A percentile compares a stretch with the other conserved stretches of the same genome.
Conservation (phyloP, 1,140 invertebrate genomes). For the Colletes gigas region DNA sequence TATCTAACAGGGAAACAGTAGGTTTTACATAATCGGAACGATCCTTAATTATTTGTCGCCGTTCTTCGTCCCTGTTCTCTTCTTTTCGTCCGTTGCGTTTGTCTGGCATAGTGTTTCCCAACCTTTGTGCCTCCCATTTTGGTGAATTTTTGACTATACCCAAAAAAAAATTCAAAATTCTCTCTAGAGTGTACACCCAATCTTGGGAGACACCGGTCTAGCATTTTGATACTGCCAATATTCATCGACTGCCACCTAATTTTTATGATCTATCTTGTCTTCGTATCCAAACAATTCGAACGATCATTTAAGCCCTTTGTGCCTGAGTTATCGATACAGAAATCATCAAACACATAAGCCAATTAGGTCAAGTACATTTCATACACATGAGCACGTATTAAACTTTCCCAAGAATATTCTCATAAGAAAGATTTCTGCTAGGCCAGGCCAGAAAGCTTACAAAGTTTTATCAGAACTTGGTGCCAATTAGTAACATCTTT, state of each 20-base stretch:
- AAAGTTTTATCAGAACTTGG: background rate
- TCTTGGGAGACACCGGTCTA: background rate
- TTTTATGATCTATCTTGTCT: conserved; percentile 11
- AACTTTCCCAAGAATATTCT: background rate
- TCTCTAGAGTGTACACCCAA: too few species aligned
- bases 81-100: background rate
- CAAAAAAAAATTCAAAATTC: too few species aligned
- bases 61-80: conserved; percentile 9
- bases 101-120: background rate
- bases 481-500: background rate
- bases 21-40: conserved; percentile 16
- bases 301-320: background rate
- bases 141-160: too few species aligned
- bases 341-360: background rate
- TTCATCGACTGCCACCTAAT: background rate
- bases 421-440: background rate
- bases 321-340: background rate
- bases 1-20: background rate
- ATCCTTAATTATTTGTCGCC: conserved; percentile 10
- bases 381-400: background rate
- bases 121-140: too few species aligned
- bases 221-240: conserved; percentile 39
- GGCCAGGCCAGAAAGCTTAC: too few species aligned
- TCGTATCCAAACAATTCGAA: background rate
- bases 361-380: background rate